Evolutionary conservation across 1,140 invertebrate species (phyloP).

Genomic region (Danaus melanippus): DNA sequence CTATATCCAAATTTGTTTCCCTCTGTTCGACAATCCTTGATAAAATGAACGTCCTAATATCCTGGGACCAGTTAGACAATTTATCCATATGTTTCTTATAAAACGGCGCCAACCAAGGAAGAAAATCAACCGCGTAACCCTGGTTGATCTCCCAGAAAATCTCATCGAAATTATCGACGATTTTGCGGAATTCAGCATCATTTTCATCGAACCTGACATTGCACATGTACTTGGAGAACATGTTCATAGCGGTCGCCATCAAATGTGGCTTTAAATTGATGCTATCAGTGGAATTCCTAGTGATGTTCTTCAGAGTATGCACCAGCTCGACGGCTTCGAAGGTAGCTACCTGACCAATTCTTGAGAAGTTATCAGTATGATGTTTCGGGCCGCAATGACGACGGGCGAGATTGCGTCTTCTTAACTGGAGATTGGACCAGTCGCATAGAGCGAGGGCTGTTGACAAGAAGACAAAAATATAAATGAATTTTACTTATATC

Average conservation of each 20-base stretch:
- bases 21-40: slow-evolving; percentile 79
- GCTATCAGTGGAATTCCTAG: slow-evolving; percentile 34
- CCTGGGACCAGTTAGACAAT: slow-evolving; percentile 77
- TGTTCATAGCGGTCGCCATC: slow-evolving; percentile 82
- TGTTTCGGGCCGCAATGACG: slow-evolving; percentile 84
- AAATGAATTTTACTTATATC: too few relatives aligned
- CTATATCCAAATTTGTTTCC: slow-evolving; percentile 70
- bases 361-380: slow-evolving; percentile 78
- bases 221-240: slow-evolving; percentile 90
- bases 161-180: slow-evolving; percentile 84
- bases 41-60: slow-evolving; percentile 83
- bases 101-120: slow-evolving; percentile 86
- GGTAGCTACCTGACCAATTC: slow-evolving; percentile 77
- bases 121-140: slow-evolving; percentile 89
- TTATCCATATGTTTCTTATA: slow-evolving; percentile 80
- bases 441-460: slow-evolving; percentile 89
- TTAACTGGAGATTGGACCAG: slow-evolving; percentile 87
- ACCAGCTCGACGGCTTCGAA: slow-evolving; percentile 75
- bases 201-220: slow-evolving; percentile 80
- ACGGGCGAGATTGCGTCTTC: slow-evolving; percentile 82
- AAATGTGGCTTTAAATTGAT: slow-evolving; percentile 72
- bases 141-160: slow-evolving; percentile 94
- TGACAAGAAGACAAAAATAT: slow-evolving; percentile 47
- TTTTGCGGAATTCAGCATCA: slow-evolving; percentile 77
- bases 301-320: slow-evolving; percentile 62